phyloP scores from a whole-genome alignment of 2,888 invertebrate genomes.

The Lasioglossum calceatum region DNA sequence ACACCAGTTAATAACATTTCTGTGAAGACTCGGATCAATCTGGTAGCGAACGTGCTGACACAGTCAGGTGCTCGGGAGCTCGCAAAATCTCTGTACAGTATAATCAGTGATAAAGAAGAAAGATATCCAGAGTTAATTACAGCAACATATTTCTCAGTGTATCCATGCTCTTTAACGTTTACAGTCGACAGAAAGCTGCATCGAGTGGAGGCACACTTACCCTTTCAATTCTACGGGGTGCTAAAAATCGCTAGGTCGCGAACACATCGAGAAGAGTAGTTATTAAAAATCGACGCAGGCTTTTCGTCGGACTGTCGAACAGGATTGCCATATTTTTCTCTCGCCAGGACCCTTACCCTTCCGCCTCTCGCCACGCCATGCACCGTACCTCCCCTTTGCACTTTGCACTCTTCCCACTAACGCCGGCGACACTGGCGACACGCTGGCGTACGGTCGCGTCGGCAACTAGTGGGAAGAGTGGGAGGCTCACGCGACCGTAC shows the following conservation, averaged over 20 bases:
- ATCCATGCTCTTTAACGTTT: slow-evolving; percentile 27
- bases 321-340: too few relatives aligned
- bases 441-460: too few relatives aligned
- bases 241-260: not conserved
- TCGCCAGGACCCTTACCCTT: too few relatives aligned
- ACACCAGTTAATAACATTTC: not conserved
- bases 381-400: too few relatives aligned
- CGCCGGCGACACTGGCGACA: too few relatives aligned
- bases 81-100: not conserved
- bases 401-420: too few relatives aligned
- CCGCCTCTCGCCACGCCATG: too few relatives aligned
- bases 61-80: not conserved
- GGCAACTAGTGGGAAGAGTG: too few relatives aligned
- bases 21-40: not conserved
- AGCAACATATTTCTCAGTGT: slow-evolving; percentile 50
- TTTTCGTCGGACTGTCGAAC: slow-evolving; percentile 6
- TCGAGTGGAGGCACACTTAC: slow-evolving; percentile 28
- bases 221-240: slow-evolving; percentile 6
- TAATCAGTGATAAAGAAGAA: not conserved
- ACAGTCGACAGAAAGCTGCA: slow-evolving; percentile 8
- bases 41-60: not conserved
- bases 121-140: not conserved
- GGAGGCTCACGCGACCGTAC: too few relatives aligned
- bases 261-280: not conserved
- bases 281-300: slow-evolving; percentile 16